These are phyloP conservation scores for Cacoxenus indagator DNA, from an alignment of 2,888 invertebrate species.

Conservation along the genomic window DNA sequence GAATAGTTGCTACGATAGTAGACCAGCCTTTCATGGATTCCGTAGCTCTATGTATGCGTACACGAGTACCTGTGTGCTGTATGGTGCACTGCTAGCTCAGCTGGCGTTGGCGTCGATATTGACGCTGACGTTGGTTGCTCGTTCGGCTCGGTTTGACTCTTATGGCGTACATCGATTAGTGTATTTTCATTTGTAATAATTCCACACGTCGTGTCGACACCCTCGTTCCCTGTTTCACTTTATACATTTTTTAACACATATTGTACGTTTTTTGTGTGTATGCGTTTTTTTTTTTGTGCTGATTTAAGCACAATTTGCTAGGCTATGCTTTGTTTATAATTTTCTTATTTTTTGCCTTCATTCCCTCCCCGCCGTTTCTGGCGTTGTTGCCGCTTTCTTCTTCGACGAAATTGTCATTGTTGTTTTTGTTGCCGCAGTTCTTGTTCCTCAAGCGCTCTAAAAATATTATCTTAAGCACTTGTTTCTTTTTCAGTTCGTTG, in stretches of 20 bases:
- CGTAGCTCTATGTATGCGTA: too few relatives aligned
- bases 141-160: too few relatives aligned
- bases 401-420: neutral
- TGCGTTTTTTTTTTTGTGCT: slow-evolving; percentile 21
- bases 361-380: neutral
- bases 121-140: too few relatives aligned
- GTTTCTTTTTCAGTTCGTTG: neutral
- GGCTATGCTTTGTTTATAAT: slow-evolving; percentile 25
- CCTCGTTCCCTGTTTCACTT: too few relatives aligned
- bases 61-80: too few relatives aligned
- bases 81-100: too few relatives aligned
- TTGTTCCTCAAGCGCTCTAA: neutral
- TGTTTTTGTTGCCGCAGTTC: neutral
- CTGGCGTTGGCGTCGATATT: too few relatives aligned
- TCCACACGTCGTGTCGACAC: too few relatives aligned
- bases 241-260: too few relatives aligned
- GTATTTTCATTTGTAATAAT: neutral
- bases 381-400: neutral
- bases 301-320: slow-evolving; percentile 11
- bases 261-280: neutral
- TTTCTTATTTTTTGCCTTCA: slow-evolving; percentile 30
- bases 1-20: too few relatives aligned
- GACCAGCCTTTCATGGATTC: too few relatives aligned
- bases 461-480: slow-evolving; percentile 32
- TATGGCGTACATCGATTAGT: neutral